phyloP scores from a whole-genome alignment of 2,888 invertebrate species.

The Ecdyonurus torrentis region DNA sequence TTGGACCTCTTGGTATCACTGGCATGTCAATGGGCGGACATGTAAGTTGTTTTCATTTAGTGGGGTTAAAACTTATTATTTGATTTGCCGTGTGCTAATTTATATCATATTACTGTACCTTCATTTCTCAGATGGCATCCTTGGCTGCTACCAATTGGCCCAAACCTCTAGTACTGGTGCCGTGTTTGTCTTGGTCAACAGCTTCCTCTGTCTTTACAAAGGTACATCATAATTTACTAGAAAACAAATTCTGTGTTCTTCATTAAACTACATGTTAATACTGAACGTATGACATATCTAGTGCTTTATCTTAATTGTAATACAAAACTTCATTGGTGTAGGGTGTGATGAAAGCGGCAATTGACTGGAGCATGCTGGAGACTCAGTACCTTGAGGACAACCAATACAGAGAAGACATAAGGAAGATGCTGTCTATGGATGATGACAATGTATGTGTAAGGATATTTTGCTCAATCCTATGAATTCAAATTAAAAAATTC shows the following conservation, averaged over 20 bases:
- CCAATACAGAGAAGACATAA: slow-evolving; percentile 61
- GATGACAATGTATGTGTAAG: slow-evolving; percentile 35
- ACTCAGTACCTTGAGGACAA: slow-evolving; percentile 71
- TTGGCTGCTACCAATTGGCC: slow-evolving; percentile 93
- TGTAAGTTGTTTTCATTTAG: slow-evolving; percentile 39
- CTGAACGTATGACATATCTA: too few species aligned
- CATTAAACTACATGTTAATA: too few species aligned
- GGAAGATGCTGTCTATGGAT: slow-evolving; percentile 70
- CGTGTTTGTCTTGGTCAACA: slow-evolving; percentile 95
- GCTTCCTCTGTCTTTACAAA: slow-evolving; percentile 90
- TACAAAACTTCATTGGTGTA: slow-evolving; percentile 23
- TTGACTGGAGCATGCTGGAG: slow-evolving; percentile 84
- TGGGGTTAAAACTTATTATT: background rate
- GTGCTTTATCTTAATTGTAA: too few species aligned
- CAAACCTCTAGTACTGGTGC: slow-evolving; percentile 81
- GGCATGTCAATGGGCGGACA: slow-evolving; percentile 98
- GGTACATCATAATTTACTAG: slow-evolving; percentile 31
- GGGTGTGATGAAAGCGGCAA: slow-evolving; percentile 90
- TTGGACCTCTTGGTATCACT: slow-evolving; percentile 84
- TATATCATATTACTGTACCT: background rate
- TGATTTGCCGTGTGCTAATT: too few species aligned
- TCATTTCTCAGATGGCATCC: slow-evolving; percentile 72
- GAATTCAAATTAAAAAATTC: background rate
- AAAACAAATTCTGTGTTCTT: too few species aligned
- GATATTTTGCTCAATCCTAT: slow-evolving; percentile 4